Conservation (phyloP, 1,140 invertebrate species). For the Oedothorax gibbosus region DNA sequence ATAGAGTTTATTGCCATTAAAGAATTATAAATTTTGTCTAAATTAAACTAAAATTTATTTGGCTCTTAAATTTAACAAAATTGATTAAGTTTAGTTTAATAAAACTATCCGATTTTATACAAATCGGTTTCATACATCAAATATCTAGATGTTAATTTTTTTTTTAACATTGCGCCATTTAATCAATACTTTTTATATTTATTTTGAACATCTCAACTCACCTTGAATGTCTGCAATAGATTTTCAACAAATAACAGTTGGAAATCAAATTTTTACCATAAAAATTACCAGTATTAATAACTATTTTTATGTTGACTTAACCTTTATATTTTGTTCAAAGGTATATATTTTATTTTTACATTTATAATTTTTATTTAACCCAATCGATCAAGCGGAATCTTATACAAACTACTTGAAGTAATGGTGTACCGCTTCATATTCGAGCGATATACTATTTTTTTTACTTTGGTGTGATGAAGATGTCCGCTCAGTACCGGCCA, state of each 20-base stretch:
- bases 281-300: too few species aligned
- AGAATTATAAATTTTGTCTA: too few species aligned
- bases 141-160: too few species aligned
- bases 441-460: constrained; percentile 35
- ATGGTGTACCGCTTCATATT: constrained; percentile 29
- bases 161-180: too few species aligned
- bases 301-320: neutral
- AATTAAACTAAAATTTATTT: too few species aligned
- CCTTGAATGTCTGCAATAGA: constrained; percentile 25
- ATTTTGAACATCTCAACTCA: constrained; percentile 12
- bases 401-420: neutral
- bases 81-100: too few species aligned
- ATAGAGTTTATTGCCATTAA: too few species aligned
- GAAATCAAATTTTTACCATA: constrained; percentile 7
- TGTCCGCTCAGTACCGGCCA: constrained; percentile 65
- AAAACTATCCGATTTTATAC: too few species aligned
- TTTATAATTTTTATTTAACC: neutral
- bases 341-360: neutral
- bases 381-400: neutral
- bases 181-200: too few species aligned
- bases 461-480: constrained; percentile 49
- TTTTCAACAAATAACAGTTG: constrained; percentile 26
- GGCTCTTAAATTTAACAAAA: too few species aligned
- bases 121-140: too few species aligned
- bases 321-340: neutral